A percentile compares a stretch with the other conserved stretches of the same genome.
phyloP scores from a whole-genome alignment of 2,113 vertebrate genomes.

The Nycticorax nycticorax region DNA sequence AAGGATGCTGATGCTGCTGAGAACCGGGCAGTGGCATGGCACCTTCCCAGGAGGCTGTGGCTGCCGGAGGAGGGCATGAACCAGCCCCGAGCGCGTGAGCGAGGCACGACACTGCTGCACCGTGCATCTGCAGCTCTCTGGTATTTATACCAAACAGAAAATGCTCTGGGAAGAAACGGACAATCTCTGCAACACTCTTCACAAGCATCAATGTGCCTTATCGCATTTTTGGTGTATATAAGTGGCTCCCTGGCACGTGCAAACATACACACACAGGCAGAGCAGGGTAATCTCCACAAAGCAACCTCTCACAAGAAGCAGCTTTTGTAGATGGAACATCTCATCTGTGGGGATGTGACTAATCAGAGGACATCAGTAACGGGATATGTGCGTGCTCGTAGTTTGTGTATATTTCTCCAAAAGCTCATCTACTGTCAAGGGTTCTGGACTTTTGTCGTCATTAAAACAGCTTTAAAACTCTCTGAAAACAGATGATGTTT shows the following conservation, averaged over 20 bases:
- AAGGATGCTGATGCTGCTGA: not conserved
- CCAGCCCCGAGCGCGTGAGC: rapidly evolving
- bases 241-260: not conserved
- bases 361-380: not conserved
- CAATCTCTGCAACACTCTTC: not conserved
- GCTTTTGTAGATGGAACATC: not conserved
- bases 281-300: not conserved
- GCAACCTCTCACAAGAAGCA: not conserved
- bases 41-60: not conserved
- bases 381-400: not conserved
- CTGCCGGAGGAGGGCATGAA: rapidly evolving
- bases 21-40: not conserved
- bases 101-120: rapidly evolving
- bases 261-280: not conserved
- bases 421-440: not conserved
- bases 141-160: not conserved
- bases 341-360: not conserved
- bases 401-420: not conserved
- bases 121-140: rapidly evolving
- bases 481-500: not conserved
- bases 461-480: not conserved
- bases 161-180: not conserved
- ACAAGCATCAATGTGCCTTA: not conserved
- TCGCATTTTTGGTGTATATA: rapidly evolving
- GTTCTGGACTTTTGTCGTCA: not conserved